Conservation (phyloP, 2,113 vertebrate species). For the Coregonus clupeaformis region DNA sequence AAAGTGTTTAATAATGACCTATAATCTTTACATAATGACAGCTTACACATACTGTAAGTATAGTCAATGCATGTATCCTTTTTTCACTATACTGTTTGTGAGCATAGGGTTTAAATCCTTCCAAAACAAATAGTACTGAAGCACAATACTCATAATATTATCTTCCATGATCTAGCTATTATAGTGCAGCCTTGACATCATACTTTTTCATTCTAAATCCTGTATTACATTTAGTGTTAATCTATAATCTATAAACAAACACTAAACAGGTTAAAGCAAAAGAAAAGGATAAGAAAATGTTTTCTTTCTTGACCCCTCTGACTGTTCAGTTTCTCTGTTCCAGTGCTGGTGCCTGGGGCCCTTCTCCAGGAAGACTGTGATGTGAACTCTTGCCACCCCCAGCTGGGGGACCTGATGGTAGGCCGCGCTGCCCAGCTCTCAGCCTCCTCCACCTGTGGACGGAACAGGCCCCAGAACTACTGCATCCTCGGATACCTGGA, state of each 20-base stretch:
- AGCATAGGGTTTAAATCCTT: not conserved
- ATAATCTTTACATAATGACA: not conserved
- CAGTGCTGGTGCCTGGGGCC: slow-evolving; percentile 64
- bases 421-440: slow-evolving; percentile 77
- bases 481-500: slow-evolving; percentile 88
- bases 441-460: slow-evolving; percentile 82
- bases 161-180: too few relatives aligned
- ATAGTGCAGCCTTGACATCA: too few relatives aligned
- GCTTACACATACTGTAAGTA: not conserved
- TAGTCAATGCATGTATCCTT: not conserved
- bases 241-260: too few relatives aligned
- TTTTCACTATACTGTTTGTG: not conserved
- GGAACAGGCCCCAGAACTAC: slow-evolving; percentile 77
- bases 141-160: not conserved
- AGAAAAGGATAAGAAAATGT: too few relatives aligned
- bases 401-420: slow-evolving; percentile 78
- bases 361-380: slow-evolving; percentile 67
- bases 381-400: slow-evolving; percentile 70
- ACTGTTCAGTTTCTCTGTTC: not conserved
- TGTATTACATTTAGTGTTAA: too few relatives aligned
- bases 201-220: too few relatives aligned
- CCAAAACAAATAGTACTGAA: not conserved
- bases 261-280: too few relatives aligned
- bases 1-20: not conserved
- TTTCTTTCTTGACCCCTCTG: not conserved